A percentile compares a stretch with the other conserved stretches of the same genome.
These are phyloP conservation scores for Sphaerophoria taeniata DNA, from an alignment of 2,888 invertebrate genomes.

Conservation along the genomic window DNA sequence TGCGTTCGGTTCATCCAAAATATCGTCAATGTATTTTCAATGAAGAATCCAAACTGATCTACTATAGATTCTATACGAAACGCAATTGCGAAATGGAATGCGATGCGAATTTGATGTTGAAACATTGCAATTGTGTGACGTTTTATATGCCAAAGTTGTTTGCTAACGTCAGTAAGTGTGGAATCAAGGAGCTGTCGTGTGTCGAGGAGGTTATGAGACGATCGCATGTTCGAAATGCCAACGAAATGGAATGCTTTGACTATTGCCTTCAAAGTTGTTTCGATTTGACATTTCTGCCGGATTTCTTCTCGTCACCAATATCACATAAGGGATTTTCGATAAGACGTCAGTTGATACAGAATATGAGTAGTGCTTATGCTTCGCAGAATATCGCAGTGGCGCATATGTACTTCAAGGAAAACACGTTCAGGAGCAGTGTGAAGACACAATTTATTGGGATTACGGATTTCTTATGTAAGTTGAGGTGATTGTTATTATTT, in stretches of 20 bases:
- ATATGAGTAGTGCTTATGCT: slow-evolving; percentile 76
- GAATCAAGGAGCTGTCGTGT: slow-evolving; percentile 87
- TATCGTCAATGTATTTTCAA: slow-evolving; percentile 88
- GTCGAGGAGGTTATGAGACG: slow-evolving; percentile 66
- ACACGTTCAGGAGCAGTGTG: slow-evolving; percentile 87
- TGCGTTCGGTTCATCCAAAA: slow-evolving; percentile 75
- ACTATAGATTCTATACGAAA: slow-evolving; percentile 88
- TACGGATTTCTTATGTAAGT: slow-evolving; percentile 91
- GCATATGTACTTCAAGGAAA: slow-evolving; percentile 89
- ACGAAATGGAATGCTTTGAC: slow-evolving; percentile 76
- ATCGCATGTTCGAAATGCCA: slow-evolving; percentile 48
- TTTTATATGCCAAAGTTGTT: slow-evolving; percentile 85
- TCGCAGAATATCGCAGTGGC: slow-evolving; percentile 87
- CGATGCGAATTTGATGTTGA: slow-evolving; percentile 87
- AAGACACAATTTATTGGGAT: slow-evolving; percentile 92
- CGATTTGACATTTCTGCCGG: slow-evolving; percentile 87
- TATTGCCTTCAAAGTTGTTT: slow-evolving; percentile 89
- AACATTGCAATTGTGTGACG: slow-evolving; percentile 79
- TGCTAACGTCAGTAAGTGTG: slow-evolving; percentile 87
- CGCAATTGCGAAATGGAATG: slow-evolving; percentile 91
- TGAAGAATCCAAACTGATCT: slow-evolving; percentile 87
- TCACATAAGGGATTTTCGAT: slow-evolving; percentile 77
- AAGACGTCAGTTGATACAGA: slow-evolving; percentile 67
- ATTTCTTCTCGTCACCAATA: slow-evolving; percentile 85
- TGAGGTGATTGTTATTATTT: neutral